Percentiles rank a stretch among this genome's conserved stretches.
These are phyloP conservation scores for Mechanitis messenoides DNA, from an alignment of 2,888 invertebrate genomes.

Conservation along the genomic window DNA sequence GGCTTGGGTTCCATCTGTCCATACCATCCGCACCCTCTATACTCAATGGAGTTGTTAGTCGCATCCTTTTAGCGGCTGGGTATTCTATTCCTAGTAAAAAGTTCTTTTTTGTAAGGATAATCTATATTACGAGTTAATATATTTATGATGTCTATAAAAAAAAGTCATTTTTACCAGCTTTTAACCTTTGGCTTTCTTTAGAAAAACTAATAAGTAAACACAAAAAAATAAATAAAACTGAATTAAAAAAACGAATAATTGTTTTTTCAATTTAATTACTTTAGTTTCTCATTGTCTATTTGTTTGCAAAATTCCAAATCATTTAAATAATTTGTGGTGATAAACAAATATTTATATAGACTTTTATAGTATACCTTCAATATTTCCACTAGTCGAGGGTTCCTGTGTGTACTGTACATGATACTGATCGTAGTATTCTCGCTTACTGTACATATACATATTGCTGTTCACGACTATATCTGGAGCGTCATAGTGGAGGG, in stretches of 20 bases:
- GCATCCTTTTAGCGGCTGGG: conserved; percentile 61
- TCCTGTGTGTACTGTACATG: conserved; percentile 48
- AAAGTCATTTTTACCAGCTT: too few species aligned
- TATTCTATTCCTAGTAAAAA: conserved; percentile 56
- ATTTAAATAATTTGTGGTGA: background rate
- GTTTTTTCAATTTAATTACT: too few species aligned
- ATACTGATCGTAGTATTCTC: conserved; percentile 69
- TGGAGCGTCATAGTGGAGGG: conserved; percentile 63
- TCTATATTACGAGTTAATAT: too few species aligned
- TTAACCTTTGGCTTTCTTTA: too few species aligned
- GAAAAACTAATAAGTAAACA: too few species aligned
- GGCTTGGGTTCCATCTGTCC: conserved; percentile 91
- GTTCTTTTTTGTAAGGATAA: background rate
- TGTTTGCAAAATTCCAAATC: too few species aligned
- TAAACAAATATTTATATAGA: background rate
- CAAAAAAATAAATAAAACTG: too few species aligned
- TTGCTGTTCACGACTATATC: conserved; percentile 63
- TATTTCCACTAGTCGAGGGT: conserved; percentile 48
- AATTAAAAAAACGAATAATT: too few species aligned
- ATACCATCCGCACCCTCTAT: conserved; percentile 81
- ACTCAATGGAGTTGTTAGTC: conserved; percentile 47
- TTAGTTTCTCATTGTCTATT: too few species aligned
- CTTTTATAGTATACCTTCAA: conserved; percentile 49
- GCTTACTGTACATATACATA: conserved; percentile 66
- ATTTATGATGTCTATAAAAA: too few species aligned